phyloP scores from a whole-genome alignment of 2,888 invertebrate species.

The Agrochola macilenta region DNA sequence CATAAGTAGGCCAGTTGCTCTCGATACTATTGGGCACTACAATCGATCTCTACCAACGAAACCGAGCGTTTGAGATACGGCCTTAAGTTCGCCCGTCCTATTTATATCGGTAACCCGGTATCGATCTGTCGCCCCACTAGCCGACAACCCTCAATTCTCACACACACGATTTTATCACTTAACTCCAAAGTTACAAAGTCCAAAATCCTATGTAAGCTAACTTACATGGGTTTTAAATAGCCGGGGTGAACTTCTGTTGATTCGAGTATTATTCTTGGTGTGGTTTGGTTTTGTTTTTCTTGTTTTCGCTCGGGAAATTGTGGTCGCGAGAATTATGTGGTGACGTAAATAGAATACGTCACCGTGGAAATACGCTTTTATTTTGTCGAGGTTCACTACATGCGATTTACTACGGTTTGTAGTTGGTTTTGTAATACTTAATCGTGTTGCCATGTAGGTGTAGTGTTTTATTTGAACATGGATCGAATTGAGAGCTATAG shows the following conservation, averaged over 20 bases:
- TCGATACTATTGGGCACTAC: slow-evolving; percentile 67
- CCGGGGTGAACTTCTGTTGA: slow-evolving; percentile 76
- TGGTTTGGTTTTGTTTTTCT: slow-evolving; percentile 63
- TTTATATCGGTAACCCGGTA: slow-evolving; percentile 87
- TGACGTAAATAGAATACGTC: slow-evolving; percentile 61
- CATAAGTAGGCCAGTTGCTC: slow-evolving; percentile 61
- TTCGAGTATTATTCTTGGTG: slow-evolving; percentile 71
- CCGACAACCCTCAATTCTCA: slow-evolving; percentile 81
- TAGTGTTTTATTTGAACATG: background rate
- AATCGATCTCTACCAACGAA: slow-evolving; percentile 83
- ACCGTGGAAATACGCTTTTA: slow-evolving; percentile 25
- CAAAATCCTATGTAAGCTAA: slow-evolving; percentile 68
- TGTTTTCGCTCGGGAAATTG: slow-evolving; percentile 63
- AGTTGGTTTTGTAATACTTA: slow-evolving; percentile 26
- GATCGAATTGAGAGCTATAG: background rate
- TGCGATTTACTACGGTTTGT: slow-evolving; percentile 24
- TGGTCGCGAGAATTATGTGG: slow-evolving; percentile 50
- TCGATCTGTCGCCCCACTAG: slow-evolving; percentile 89
- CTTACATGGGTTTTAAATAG: slow-evolving; percentile 76
- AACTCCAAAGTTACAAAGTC: slow-evolving; percentile 71
- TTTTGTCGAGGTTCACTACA: slow-evolving; percentile 14
- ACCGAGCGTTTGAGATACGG: slow-evolving; percentile 80
- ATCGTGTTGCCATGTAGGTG: background rate
- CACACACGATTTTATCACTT: slow-evolving; percentile 77
- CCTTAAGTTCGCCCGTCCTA: slow-evolving; percentile 86